Percentiles rank a stretch among this genome's conserved stretches.
Conservation (phyloP, 2,113 vertebrate species). For the Alexandromys fortis region DNA sequence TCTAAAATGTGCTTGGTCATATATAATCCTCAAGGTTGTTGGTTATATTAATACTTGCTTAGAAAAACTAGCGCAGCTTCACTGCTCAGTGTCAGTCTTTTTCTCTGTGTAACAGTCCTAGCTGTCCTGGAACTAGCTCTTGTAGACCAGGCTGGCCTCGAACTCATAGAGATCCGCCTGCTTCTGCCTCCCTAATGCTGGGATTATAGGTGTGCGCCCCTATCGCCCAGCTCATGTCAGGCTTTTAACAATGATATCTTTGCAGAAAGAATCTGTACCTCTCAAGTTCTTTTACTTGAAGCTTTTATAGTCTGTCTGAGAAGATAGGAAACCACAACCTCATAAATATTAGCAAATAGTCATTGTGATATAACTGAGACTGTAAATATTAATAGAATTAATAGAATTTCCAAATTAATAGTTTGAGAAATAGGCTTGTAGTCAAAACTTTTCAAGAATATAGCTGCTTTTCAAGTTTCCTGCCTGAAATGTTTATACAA, state of each 20-base stretch:
- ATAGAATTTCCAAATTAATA: too few relatives aligned
- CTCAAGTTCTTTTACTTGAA: neutral
- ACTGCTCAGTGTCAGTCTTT: neutral
- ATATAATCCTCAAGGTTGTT: neutral
- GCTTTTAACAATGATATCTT: neutral
- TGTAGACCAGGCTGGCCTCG: too few relatives aligned
- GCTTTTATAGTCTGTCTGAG: neutral
- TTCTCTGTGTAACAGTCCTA: too few relatives aligned
- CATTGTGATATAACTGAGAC: neutral
- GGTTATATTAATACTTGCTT: neutral
- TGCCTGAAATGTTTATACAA: neutral
- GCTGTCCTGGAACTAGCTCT: too few relatives aligned
- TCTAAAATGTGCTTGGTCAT: neutral
- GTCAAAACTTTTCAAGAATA: neutral
- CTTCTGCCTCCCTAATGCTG: too few relatives aligned
- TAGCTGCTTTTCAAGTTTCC: neutral
- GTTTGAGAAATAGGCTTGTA: neutral
- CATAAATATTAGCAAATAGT: neutral
- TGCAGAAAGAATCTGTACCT: neutral
- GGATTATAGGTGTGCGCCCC: too few relatives aligned
- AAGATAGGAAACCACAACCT: neutral
- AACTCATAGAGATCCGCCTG: too few relatives aligned
- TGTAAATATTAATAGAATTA: slow-evolving; percentile 6
- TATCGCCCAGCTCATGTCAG: too few relatives aligned
- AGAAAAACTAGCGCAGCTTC: neutral